A percentile compares a stretch with the other conserved stretches of the same genome.
Conservation (phyloP, 2,888 invertebrate species). For the Antheraea assamensis region DNA sequence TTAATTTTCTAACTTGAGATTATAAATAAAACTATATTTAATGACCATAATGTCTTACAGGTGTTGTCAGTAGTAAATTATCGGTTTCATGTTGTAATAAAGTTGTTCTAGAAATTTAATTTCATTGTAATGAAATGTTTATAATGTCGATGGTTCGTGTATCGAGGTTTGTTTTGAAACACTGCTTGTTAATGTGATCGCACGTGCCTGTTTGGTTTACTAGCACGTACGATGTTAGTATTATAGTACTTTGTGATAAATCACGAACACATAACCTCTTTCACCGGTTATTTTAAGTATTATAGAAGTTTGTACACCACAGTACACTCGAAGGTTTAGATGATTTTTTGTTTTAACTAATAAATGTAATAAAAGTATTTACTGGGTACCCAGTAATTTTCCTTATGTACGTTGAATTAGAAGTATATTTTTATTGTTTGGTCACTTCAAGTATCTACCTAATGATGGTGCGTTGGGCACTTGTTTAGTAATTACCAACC, state of each 20-base stretch:
- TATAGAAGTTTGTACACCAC: neutral
- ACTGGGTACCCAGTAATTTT: neutral
- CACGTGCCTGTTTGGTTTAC: slow-evolving; percentile 74
- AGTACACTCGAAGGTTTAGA: neutral
- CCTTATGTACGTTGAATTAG: neutral
- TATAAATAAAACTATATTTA: too few species aligned
- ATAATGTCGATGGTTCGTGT: slow-evolving; percentile 54
- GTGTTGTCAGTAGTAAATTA: neutral
- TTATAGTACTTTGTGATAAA: slow-evolving; percentile 48
- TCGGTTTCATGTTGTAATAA: neutral
- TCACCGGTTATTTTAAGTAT: slow-evolving; percentile 25
- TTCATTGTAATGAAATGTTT: slow-evolving; percentile 24
- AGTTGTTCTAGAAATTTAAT: slow-evolving; percentile 19
- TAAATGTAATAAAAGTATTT: neutral
- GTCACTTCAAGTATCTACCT: neutral
- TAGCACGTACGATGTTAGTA: slow-evolving; percentile 52
- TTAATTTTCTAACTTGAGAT: too few species aligned
- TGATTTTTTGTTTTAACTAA: neutral
- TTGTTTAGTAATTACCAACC: slow-evolving; percentile 46
- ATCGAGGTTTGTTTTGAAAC: slow-evolving; percentile 71
- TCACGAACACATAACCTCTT: slow-evolving; percentile 34
- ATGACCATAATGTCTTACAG: too few species aligned
- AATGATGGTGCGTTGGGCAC: slow-evolving; percentile 17
- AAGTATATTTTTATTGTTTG: neutral
- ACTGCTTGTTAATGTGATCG: slow-evolving; percentile 59